These are phyloP conservation scores for Nyleta sp. DNA, from an alignment of 2,888 invertebrate genomes.

Conservation along the genomic window DNA sequence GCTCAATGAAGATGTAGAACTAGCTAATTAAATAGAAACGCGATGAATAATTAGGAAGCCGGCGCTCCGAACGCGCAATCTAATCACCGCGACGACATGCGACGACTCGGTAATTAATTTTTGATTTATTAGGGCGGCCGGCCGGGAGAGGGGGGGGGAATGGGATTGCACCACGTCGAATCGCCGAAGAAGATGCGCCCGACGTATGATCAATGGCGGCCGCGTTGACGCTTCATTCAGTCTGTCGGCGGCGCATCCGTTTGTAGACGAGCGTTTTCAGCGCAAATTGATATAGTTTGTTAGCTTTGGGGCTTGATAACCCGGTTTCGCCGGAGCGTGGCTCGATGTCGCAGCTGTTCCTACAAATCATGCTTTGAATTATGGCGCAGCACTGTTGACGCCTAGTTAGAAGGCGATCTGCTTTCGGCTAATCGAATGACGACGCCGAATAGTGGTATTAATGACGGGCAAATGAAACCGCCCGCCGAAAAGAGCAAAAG, in stretches of 20 bases:
- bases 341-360: conserved; percentile 43
- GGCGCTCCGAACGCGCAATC: conserved; percentile 42
- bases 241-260: conserved; percentile 9
- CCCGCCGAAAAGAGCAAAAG: too few species aligned
- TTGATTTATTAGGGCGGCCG: conserved; percentile 52
- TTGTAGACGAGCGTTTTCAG: conserved; percentile 11
- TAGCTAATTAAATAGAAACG: conserved; percentile 67
- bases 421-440: conserved; percentile 16
- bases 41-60: conserved; percentile 64
- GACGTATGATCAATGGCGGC: conserved; percentile 25
- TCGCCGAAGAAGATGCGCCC: conserved; percentile 29
- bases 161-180: conserved; percentile 21
- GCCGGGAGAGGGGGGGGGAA: too few species aligned
- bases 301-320: conserved; percentile 34
- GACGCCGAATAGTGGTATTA: neutral
- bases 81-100: conserved; percentile 61
- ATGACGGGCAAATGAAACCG: too few species aligned
- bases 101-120: conserved; percentile 58
- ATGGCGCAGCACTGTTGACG: conserved; percentile 25
- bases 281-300: conserved; percentile 46
- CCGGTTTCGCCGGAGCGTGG: conserved; percentile 1
- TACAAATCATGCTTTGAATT: conserved; percentile 52
- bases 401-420: conserved; percentile 17
- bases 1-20: conserved; percentile 66
- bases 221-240: conserved; percentile 28